These are phyloP conservation scores for Pachydiplax longipennis DNA, from an alignment of 2,888 invertebrate genomes.

Conservation along the genomic window DNA sequence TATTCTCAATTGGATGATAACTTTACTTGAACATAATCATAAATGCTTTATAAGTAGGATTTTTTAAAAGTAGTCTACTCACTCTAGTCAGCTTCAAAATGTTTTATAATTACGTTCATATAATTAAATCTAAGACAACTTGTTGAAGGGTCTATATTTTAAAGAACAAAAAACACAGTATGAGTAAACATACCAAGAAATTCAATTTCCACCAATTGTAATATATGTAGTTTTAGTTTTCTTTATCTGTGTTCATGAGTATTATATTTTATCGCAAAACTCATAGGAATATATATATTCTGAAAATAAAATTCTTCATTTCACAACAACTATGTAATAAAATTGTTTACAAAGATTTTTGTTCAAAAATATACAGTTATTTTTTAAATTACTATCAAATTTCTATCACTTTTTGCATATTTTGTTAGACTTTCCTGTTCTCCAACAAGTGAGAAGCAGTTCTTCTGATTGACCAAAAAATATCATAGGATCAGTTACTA, in stretches of 20 bases:
- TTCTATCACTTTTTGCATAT: not conserved
- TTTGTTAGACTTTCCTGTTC: not conserved
- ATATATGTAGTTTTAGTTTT: conserved; percentile 36
- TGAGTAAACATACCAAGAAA: conserved; percentile 20
- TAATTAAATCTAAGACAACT: not conserved
- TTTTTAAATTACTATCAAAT: not conserved
- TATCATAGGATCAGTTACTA: no score
- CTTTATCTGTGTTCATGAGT: not conserved
- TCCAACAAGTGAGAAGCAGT: not conserved
- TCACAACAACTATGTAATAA: not conserved
- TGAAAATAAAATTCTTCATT: not conserved
- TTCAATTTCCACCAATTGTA: conserved; percentile 24
- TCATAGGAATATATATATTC: not conserved
- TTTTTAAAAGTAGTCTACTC: not conserved
- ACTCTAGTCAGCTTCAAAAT: conserved; percentile 24
- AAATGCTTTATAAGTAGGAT: not conserved
- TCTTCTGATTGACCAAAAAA: no score
- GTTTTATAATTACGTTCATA: not conserved
- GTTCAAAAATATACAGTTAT: not conserved
- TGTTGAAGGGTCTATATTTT: not conserved
- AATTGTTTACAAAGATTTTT: conserved; percentile 16
- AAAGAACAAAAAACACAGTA: not conserved
- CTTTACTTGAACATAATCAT: not conserved
- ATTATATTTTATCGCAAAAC: conserved; percentile 15
- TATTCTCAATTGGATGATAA: conserved; percentile 3